Evolutionary conservation across 2,888 invertebrate genomes (phyloP).

Genomic region (Drosophila atripex): DNA sequence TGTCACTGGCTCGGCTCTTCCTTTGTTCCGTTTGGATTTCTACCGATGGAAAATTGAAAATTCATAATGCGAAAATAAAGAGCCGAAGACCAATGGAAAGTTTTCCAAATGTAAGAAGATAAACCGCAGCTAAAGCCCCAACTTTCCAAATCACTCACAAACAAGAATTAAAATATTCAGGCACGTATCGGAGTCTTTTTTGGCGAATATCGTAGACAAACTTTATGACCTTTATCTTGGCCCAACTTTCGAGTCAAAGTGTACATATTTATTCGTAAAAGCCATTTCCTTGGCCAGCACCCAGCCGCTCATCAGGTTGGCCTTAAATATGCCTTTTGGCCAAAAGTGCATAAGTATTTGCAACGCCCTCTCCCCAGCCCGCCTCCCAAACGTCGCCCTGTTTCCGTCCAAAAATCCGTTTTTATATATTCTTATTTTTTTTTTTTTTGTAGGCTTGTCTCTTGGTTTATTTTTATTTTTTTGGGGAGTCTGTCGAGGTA

Average conservation of each 20-base stretch:
- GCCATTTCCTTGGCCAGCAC: slow-evolving; percentile 9
- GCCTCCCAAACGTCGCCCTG: slow-evolving; percentile 7
- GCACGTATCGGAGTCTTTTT: neutral
- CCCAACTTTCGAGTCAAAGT: slow-evolving; percentile 56
- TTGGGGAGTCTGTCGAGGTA: slow-evolving; percentile 14
- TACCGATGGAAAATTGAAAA: slow-evolving; percentile 33
- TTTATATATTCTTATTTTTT: slow-evolving; percentile 61
- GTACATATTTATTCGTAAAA: slow-evolving; percentile 5
- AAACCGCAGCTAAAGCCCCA: neutral
- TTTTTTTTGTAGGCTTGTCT: slow-evolving; percentile 60
- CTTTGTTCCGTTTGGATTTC: slow-evolving; percentile 8
- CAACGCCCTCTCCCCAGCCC: slow-evolving; percentile 8
- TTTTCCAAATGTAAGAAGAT: neutral
- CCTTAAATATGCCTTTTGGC: slow-evolving; percentile 67
- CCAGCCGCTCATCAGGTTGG: slow-evolving; percentile 51
- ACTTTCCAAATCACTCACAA: neutral
- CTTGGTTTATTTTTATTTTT: neutral
- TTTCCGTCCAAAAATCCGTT: slow-evolving; percentile 40
- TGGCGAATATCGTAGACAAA: slow-evolving; percentile 37
- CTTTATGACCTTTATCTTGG: slow-evolving; percentile 72
- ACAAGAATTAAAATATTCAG: neutral
- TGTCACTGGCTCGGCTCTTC: slow-evolving; percentile 24
- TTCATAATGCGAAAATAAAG: slow-evolving; percentile 29
- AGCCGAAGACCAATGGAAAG: neutral
- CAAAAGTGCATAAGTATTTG: slow-evolving; percentile 71